Evolutionary conservation across 2,888 invertebrate genomes (phyloP).

Genomic region (Drosophila anceps): DNA sequence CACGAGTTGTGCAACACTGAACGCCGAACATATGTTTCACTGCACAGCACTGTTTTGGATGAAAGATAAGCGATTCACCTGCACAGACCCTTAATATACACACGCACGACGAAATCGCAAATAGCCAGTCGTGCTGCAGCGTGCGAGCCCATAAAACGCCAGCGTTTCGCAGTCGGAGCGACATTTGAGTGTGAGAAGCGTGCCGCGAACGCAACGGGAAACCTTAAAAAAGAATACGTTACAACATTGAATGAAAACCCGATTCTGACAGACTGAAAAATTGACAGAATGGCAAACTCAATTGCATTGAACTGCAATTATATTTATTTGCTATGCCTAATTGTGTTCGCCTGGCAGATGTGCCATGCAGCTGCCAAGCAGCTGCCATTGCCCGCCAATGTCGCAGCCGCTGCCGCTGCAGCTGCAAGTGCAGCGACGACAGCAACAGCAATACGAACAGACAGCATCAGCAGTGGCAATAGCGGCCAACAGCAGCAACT

Average conservation of each 20-base stretch:
- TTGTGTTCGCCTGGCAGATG: slow-evolving; percentile 50
- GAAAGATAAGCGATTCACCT: slow-evolving; percentile 36
- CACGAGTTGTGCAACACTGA: slow-evolving; percentile 12
- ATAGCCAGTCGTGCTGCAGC: slow-evolving; percentile 41
- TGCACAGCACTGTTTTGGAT: slow-evolving; percentile 21
- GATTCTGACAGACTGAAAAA: slow-evolving; percentile 1
- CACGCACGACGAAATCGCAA: slow-evolving; percentile 20
- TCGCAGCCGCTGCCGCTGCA: slow-evolving; percentile 38
- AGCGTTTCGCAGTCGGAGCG: slow-evolving; percentile 11
- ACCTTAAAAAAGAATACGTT: slow-evolving; percentile 42
- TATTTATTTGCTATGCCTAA: slow-evolving; percentile 38
- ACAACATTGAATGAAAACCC: slow-evolving; percentile 37
- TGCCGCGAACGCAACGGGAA: slow-evolving; percentile 40
- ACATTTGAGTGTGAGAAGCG: slow-evolving; percentile 44
- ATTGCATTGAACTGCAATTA: slow-evolving; percentile 22
- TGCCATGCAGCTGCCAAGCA: slow-evolving; percentile 48
- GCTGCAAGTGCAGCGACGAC: slow-evolving; percentile 37
- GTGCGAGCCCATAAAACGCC: slow-evolving; percentile 54
- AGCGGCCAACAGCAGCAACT: slow-evolving; percentile 39
- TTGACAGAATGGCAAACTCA: slow-evolving; percentile 36
- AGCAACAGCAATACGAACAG: slow-evolving; percentile 41
- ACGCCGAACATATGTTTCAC: slow-evolving; percentile 23
- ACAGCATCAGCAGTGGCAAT: slow-evolving; percentile 19
- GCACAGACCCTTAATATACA: slow-evolving; percentile 13
- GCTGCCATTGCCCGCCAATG: slow-evolving; percentile 61